phyloP scores from a whole-genome alignment of 2,888 invertebrate species.

The Mimas tiliae region DNA sequence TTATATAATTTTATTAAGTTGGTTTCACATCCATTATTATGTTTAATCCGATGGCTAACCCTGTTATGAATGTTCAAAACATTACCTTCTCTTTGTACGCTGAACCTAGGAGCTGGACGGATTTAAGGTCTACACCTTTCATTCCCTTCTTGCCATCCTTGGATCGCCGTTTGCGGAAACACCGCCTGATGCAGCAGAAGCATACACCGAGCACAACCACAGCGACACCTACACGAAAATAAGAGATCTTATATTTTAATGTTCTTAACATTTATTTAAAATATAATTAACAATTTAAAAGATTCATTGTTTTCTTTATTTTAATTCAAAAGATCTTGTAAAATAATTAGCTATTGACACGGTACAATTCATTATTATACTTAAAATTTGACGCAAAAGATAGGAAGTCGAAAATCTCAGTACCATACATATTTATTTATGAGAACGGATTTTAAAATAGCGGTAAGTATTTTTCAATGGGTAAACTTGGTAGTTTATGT shows the following conservation, averaged over 20 bases:
- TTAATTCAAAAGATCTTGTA: no score
- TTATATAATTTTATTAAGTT: background rate
- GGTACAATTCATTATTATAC: no score
- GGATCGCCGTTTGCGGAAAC: slow-evolving; percentile 95
- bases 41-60: background rate
- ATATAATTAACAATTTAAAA: background rate
- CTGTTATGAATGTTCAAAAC: slow-evolving; percentile 54
- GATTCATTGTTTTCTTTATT: no score
- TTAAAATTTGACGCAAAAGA: no score
- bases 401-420: no score
- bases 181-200: slow-evolving; percentile 96
- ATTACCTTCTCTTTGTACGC: slow-evolving; percentile 99
- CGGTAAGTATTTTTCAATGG: no score
- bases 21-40: background rate
- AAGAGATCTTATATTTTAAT: background rate
- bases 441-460: no score
- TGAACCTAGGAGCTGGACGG: slow-evolving; percentile 97
- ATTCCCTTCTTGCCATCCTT: slow-evolving; percentile 97
- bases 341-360: no score
- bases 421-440: no score
- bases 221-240: slow-evolving; percentile 85
- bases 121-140: slow-evolving; percentile 98
- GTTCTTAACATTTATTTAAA: slow-evolving; percentile 10
- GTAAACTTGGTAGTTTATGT: no score
- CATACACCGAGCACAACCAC: slow-evolving; percentile 93